Base-by-base conservation (phyloP, 2,113 vertebrate species). In the Callopanchax toddi region DNA sequence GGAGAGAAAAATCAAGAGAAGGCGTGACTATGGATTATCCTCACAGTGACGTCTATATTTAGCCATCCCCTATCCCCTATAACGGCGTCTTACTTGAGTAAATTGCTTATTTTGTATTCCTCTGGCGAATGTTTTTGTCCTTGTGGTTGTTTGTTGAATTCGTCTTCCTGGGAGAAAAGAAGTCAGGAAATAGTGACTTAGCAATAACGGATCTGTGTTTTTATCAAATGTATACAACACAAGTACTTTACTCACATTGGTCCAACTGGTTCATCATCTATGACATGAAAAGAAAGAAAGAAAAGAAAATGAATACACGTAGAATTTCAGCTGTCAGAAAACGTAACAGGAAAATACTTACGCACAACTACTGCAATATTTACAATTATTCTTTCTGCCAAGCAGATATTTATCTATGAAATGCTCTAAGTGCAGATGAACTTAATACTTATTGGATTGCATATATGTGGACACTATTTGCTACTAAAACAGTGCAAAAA, bases 91-190 rank as follows among this genome's bases (percentile, higher is more conserved):
- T 83, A 88, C 88, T 76, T 83, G 69, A 79, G 76, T 79, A 67
- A 44, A 86, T 84, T 77, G 74, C 79, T 90, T 89, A 99, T 92
- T 98, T 99, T 87, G 94, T 95, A 92, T 98, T 99, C 93, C 97
- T 94, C 93, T 99, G 97, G 81, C 97, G 96, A 89, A 98, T 92
- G 91, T 96, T 99, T 95, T 98, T 99, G 90, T 98, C 97, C 94
- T 99, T 99, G 89, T 99, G 96, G 92, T 99, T 99, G 93, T 99
- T 99, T 89, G 97, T 99, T 79, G 97, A 98, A 92, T 99, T 99
- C 74, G 95, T 98, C 96, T 99, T 98, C 93, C 97, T 99, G 48
- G 54, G 69, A 76, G 64, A 76, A 34, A 82, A 86, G 39, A 18
- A 76, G 46, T 60, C 60, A 21, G 17, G 25, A 70, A 66, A 73